Evolutionary conservation across 2,113 vertebrate genomes (phyloP).

Genomic region (Hemiprocne comata): DNA sequence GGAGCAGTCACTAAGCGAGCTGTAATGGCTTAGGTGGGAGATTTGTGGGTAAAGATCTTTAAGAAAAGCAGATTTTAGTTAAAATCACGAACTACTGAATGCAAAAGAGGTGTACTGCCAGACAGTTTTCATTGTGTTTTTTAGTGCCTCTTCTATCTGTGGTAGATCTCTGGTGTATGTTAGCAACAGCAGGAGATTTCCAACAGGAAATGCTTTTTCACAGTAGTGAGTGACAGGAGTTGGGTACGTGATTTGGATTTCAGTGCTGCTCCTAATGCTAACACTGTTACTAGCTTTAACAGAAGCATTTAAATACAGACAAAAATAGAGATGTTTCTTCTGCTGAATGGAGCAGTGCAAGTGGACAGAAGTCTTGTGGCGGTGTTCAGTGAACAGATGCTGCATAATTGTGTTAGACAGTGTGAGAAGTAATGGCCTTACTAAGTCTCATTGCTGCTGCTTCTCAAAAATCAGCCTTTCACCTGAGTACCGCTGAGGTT

Average conservation of each 20-base stretch:
- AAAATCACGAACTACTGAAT: neutral
- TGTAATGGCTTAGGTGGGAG: neutral
- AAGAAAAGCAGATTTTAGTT: neutral
- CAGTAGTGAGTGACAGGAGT: neutral
- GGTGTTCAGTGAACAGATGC: neutral
- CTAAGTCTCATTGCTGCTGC: neutral
- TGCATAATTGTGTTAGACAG: neutral
- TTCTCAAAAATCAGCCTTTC: neutral
- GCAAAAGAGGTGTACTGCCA: neutral
- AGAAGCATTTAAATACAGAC: neutral
- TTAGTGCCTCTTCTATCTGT: neutral
- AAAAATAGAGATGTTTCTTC: neutral
- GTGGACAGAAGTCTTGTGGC: neutral
- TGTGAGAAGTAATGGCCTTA: neutral
- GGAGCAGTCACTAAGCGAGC: neutral
- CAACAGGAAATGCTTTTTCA: neutral
- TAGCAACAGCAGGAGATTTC: neutral
- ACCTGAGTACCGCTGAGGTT: neutral
- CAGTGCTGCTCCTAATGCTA: neutral
- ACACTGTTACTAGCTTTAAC: neutral
- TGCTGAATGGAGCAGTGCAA: neutral
- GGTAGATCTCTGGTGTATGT: slow-evolving; percentile 4
- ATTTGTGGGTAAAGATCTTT: neutral
- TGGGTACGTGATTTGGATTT: neutral
- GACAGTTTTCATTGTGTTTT: neutral